These are phyloP conservation scores for Ptiloglossa arizonensis DNA, from an alignment of 1,140 invertebrate genomes.

Conservation along the genomic window DNA sequence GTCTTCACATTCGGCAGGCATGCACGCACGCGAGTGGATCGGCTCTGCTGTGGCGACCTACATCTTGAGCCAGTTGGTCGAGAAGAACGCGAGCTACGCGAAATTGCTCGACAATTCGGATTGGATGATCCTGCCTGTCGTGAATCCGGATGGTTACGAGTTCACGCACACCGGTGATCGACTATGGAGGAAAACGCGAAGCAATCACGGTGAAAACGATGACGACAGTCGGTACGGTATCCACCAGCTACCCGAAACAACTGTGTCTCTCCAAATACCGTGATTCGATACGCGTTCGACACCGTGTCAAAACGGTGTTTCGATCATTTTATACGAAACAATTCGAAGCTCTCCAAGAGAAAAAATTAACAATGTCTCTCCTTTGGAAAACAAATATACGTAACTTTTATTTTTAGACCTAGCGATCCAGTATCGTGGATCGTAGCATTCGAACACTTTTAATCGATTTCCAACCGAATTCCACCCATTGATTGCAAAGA, in stretches of 20 bases:
- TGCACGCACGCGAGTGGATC: slow-evolving; percentile 97
- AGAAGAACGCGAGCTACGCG: slow-evolving; percentile 86
- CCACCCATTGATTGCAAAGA: no score
- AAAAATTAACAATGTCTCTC: no score
- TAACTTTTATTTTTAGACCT: no score
- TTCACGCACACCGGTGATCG: slow-evolving; percentile 89
- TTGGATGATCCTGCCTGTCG: slow-evolving; percentile 91
- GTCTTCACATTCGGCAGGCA: slow-evolving; percentile 84
- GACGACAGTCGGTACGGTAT: slow-evolving; percentile 72
- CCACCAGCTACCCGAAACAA: no score
- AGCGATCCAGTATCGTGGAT: no score
- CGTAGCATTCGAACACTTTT: no score
- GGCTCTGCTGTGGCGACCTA: slow-evolving; percentile 92
- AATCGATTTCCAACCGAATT: no score
- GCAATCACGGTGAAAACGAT: slow-evolving; percentile 77
- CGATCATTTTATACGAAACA: no score
- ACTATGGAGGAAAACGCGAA: slow-evolving; percentile 92
- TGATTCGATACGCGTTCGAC: no score
- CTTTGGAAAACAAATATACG: no score
- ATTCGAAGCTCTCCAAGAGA: no score
- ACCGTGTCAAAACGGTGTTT: no score
- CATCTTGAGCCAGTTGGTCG: slow-evolving; percentile 90
- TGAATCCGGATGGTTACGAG: slow-evolving; percentile 95
- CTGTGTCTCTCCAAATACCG: neutral
- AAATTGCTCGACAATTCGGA: slow-evolving; percentile 89